Percentiles rank a stretch among this genome's conserved stretches.
phyloP scores from a whole-genome alignment of 2,113 vertebrate species.

The Benitochromis conjunctus region DNA sequence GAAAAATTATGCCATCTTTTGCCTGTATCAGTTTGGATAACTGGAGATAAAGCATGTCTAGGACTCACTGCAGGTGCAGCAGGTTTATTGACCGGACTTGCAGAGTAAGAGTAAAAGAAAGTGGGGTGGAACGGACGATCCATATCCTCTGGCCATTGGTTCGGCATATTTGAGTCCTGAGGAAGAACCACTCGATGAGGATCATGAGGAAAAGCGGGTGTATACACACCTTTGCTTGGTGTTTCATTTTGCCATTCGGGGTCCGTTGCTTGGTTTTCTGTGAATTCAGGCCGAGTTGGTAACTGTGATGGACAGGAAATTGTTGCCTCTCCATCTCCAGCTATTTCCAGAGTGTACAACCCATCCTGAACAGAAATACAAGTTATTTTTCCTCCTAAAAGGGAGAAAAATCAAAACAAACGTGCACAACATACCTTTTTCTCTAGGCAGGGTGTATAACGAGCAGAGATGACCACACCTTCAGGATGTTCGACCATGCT shows the following conservation, averaged over 20 bases:
- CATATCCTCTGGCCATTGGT: background rate
- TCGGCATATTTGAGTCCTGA: background rate
- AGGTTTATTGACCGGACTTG: background rate
- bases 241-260: background rate
- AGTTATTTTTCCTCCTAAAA: background rate
- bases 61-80: background rate
- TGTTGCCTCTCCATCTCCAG: conserved; percentile 23
- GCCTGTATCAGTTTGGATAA: background rate
- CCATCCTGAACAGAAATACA: conserved; percentile 50
- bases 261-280: background rate
- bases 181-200: background rate
- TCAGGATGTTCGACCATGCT: conserved; percentile 53
- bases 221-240: background rate
- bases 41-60: background rate
- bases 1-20: background rate
- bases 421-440: background rate
- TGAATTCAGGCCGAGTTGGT: background rate
- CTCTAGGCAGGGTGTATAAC: conserved; percentile 59
- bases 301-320: conserved; percentile 57
- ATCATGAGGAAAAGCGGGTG: background rate
- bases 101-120: background rate
- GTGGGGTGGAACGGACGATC: background rate
- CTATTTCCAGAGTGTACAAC: conserved; percentile 55
- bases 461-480: conserved; percentile 54
- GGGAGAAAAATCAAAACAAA: background rate